Evolutionary conservation across 2,113 vertebrate genomes (phyloP).

Genomic region (Recurvirostra avosetta): DNA sequence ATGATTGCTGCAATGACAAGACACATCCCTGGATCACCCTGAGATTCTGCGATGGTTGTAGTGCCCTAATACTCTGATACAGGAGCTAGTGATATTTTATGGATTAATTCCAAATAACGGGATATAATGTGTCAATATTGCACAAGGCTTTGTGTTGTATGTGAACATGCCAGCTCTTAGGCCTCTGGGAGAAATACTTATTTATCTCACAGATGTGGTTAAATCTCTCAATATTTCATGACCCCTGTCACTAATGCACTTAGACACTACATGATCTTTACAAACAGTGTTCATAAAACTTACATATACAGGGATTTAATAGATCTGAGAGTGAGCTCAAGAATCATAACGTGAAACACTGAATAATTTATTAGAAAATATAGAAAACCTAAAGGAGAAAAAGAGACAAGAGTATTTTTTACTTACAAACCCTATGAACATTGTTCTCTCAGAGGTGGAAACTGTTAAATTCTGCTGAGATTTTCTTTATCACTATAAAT

Average conservation of each 20-base stretch:
- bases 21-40: not conserved
- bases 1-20: not conserved
- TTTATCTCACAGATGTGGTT: constrained; percentile 23
- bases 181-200: not conserved
- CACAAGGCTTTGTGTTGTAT: not conserved
- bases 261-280: not conserved
- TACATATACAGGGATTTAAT: constrained; percentile 19
- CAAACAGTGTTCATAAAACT: constrained; percentile 36
- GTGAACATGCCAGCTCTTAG: not conserved
- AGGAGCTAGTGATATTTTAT: not conserved
- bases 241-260: constrained; percentile 7
- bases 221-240: constrained; percentile 46
- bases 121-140: constrained; percentile 8
- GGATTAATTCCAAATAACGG: constrained; percentile 12
- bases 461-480: not conserved
- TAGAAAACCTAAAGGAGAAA: not conserved
- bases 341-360: not conserved
- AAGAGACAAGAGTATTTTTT: not conserved
- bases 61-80: not conserved
- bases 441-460: not conserved
- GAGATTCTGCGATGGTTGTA: not conserved
- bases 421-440: not conserved
- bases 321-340: not conserved
- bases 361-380: constrained; percentile 22
- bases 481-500: not conserved